Base-by-base conservation (phyloP, 1,140 invertebrate genomes). In the Ridgeia piscesae region DNA sequence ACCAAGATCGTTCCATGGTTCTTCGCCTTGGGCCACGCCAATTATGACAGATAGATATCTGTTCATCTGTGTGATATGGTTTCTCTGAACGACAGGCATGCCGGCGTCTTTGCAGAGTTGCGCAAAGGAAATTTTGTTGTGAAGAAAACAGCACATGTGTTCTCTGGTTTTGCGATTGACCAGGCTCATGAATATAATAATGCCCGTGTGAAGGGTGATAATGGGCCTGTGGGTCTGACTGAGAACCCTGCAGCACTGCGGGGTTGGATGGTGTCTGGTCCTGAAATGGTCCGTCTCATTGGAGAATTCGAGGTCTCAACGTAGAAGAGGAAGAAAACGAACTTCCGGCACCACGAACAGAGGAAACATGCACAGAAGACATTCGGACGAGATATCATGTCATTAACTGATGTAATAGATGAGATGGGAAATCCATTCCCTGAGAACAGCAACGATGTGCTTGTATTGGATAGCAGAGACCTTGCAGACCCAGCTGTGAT, bases 201-300 rank as follows among this genome's bases (percentile, higher is more conserved):
- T 42, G 4, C 42, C 42, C 94, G 95, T 93, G 92, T 35, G 94
- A 95, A 94, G 94, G n/a, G 93, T 92, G 91, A 93, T 88, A 94
- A 93, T 35, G 94, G 94, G 77, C 93, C 93, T 35, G 93, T 94
- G 93, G 94, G 94, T 33, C 88, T 95, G 48, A 94, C 94, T 27
- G 93, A 94, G 92, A 93, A 95, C 92, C 93, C 94, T 90, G 34
- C 90, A 42, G 94, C 94, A 35, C 92, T 94, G 21, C 93, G 93
- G 92, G 11, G 93, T 89, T 95, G 94, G 94, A 94, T 94, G 94
- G 92, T 94, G 89, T 91, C 93, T 92, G 93, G 93, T 6, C 94
- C 93, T 77, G 93, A 94, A 89, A 77, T 95, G n/a, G 91, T 33
- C 1, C 91, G 90, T 17, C 27, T 94, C 21, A 91, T 95, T 88